These are phyloP conservation scores for Crotalus tigris DNA, from an alignment of 2,113 vertebrate genomes.

Conservation along the genomic window DNA sequence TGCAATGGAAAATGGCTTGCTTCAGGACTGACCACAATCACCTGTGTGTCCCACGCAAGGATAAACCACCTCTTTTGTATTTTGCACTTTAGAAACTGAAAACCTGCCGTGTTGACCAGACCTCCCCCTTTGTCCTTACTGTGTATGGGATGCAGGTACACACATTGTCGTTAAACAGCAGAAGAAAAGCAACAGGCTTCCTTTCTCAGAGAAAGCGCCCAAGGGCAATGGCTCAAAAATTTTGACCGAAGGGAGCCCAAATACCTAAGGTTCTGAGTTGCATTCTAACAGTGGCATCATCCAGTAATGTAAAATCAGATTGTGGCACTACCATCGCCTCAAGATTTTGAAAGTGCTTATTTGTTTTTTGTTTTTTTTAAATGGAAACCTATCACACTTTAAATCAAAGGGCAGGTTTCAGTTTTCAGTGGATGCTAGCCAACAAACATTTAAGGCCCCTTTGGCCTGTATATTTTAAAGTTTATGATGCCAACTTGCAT, in stretches of 20 bases:
- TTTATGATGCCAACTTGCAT: not conserved
- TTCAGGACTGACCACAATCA: not conserved
- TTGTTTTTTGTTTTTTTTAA: not conserved
- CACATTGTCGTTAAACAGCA: not conserved
- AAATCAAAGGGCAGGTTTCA: not conserved
- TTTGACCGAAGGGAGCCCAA: not conserved
- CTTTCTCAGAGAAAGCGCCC: not conserved
- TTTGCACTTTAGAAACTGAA: not conserved
- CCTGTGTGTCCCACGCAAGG: not conserved
- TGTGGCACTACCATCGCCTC: not conserved
- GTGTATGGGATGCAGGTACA: not conserved
- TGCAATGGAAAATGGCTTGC: not conserved
- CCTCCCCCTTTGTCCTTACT: too few relatives aligned
- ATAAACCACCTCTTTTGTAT: not conserved
- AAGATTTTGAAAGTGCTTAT: not conserved
- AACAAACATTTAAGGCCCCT: not conserved
- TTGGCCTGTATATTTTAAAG: not conserved
- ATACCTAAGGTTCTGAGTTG: not conserved
- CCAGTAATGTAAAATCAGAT: not conserved
- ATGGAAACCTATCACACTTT: not conserved
- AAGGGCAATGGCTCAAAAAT: not conserved
- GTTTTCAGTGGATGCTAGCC: not conserved
- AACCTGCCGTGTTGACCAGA: not conserved
- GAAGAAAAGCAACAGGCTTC: not conserved
- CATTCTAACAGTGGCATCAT: not conserved